Evolutionary conservation across 2,113 vertebrate species (phyloP).

Genomic region (Turdus rufiventris): DNA sequence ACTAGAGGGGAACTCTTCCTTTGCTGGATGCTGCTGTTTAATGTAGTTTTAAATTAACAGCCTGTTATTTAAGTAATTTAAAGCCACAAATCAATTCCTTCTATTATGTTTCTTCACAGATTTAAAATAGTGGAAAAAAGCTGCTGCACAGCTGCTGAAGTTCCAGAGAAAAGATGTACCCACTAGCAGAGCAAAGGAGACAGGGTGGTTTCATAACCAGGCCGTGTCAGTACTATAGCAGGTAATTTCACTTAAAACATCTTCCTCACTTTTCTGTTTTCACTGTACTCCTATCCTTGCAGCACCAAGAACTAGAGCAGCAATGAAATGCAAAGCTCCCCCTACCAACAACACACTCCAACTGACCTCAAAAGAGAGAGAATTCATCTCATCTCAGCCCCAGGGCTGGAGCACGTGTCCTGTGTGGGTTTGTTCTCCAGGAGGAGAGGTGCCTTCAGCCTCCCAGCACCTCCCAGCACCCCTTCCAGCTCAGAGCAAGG

Average conservation of each 20-base stretch:
- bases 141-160: neutral
- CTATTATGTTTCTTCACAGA: neutral
- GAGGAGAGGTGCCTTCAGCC: neutral
- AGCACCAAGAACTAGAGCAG: neutral
- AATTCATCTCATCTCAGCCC: too few relatives aligned
- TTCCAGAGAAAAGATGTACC: neutral
- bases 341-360: neutral
- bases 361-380: neutral
- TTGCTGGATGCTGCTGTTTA: neutral
- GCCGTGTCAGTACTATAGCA: neutral
- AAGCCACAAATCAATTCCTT: neutral
- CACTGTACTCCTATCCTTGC: neutral
- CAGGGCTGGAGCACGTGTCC: neutral
- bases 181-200: neutral
- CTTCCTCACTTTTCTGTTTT: neutral
- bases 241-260: neutral
- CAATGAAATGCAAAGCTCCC: neutral
- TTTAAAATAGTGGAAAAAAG: neutral
- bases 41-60: neutral
- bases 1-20: neutral
- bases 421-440: fast-evolving
- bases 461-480: neutral
- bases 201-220: neutral
- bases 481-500: fast-evolving
- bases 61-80: neutral